Evolutionary conservation across 2,888 invertebrate species (phyloP), one percentile per base, ranked within the genome.

Genomic region (Aleiodes alternator): DNA sequence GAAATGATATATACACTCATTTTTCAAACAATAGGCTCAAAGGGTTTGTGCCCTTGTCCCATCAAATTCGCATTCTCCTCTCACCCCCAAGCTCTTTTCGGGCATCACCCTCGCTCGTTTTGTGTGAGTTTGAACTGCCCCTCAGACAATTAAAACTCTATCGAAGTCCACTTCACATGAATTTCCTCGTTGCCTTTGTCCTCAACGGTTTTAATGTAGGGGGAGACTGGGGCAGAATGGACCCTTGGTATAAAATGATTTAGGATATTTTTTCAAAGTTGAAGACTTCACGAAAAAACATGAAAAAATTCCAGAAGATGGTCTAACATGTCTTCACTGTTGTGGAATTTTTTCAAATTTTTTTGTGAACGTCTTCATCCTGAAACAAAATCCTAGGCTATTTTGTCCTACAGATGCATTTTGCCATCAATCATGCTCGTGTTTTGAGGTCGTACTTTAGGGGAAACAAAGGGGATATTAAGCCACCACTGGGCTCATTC

Each of bases 31-130:
- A 66, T 66, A 23, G 50, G 29, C 50, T 75, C 66, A 76, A 73
- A 79, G 75, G 71, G 76, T 53, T 59, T 59, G 12, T 61, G 48
- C 51, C 7, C 5, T 71, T 14, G 64, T 57, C 8, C 55, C 59
- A 61, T 56, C 68, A 6, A 31, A 16, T 53, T 43, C 43, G 9
- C 14, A 61, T 43, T 3, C 31, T 5, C 61, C 43, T 38, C 16
- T 38, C 34, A 23, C 2, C 59, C 38, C 7, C 12, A 53, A 12
- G 5, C 48, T 51, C 66, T n/a, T 48, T 50, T 48, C 23, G 43
- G n/a, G 43, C 64, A 64, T 43, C 48, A 59, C 59, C 16, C 43
- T 43, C 43, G 3, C 43, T 8, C 43, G 9, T 43, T 43, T 43
- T 43, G 9, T 43, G 9, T 43, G 43, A 43, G 43, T 43, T 43